Conservation (phyloP, 2,888 invertebrate genomes). For the Agrotis exclamationis region DNA sequence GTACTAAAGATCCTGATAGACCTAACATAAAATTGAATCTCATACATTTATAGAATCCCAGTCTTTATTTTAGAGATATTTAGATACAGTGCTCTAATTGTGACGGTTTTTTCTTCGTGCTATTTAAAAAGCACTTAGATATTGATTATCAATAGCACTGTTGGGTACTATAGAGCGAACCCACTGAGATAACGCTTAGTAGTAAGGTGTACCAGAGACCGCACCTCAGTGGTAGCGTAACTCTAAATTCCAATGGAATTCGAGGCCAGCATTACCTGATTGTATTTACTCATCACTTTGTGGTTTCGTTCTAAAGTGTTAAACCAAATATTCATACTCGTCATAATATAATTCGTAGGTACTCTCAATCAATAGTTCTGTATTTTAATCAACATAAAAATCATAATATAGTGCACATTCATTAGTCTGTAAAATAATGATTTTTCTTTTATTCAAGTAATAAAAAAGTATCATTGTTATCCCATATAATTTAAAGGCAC, state of each 20-base stretch:
- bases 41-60: constrained; percentile 23
- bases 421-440: constrained; percentile 44
- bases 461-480: constrained; percentile 62
- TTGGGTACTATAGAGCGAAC: background rate
- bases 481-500: constrained; percentile 2
- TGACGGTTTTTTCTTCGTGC: constrained; percentile 5
- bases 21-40: constrained; percentile 38
- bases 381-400: constrained; percentile 11
- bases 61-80: constrained; percentile 20
- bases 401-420: constrained; percentile 12
- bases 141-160: constrained; percentile 8
- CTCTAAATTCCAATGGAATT: background rate
- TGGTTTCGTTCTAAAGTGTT: constrained; percentile 3
- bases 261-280: too few relatives aligned
- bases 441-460: constrained; percentile 64
- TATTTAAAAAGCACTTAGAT: constrained; percentile 6
- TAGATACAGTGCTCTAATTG: constrained; percentile 11
- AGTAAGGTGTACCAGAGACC: background rate
- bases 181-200: background rate
- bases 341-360: background rate
- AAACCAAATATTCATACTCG: constrained; percentile 11
- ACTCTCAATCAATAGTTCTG: background rate
- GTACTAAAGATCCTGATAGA: constrained; percentile 16
- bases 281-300: background rate
- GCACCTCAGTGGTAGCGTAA: background rate